phyloP scores from a whole-genome alignment of 2,797 vertebrate genomes.

The Schizopygopsis malacanthus region DNA sequence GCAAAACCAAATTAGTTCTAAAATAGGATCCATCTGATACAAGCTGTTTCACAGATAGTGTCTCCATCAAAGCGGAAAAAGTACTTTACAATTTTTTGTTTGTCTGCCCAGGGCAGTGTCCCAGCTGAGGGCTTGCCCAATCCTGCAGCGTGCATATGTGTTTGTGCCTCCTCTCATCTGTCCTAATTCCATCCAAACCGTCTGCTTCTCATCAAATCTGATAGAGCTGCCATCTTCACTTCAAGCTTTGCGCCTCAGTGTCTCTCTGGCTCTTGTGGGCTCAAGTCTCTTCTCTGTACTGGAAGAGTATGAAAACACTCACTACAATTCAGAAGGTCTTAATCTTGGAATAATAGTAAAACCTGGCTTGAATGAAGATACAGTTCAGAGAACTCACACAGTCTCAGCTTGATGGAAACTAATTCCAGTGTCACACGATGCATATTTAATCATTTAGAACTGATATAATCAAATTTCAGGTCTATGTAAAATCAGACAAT shows the following conservation, averaged over 20 bases:
- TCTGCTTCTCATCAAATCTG: slow-evolving; percentile 44
- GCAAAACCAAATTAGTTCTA: slow-evolving; percentile 5
- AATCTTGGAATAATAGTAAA: slow-evolving; percentile 3
- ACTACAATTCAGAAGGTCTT: slow-evolving; percentile 26
- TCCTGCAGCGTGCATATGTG: slow-evolving; percentile 15
- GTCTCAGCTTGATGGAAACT: neutral
- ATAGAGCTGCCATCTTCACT: slow-evolving; percentile 44
- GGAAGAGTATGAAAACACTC: slow-evolving; percentile 35
- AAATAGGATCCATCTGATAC: slow-evolving; percentile 18
- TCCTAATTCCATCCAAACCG: slow-evolving; percentile 25
- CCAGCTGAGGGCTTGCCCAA: slow-evolving; percentile 18
- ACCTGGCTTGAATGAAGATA: slow-evolving; percentile 13
- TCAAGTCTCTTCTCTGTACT: slow-evolving; percentile 35
- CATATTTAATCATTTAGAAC: neutral
- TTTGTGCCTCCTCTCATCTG: slow-evolving; percentile 31
- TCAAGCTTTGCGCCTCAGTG: slow-evolving; percentile 8
- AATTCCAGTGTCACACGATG: slow-evolving; percentile 2
- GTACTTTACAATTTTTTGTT: slow-evolving; percentile 22
- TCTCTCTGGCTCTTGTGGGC: slow-evolving; percentile 18
- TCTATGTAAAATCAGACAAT: neutral
- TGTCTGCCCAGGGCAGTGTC: slow-evolving; percentile 36
- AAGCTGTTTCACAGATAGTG: neutral
- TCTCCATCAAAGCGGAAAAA: slow-evolving; percentile 12
- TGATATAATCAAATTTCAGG: neutral
- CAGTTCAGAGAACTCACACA: neutral